Percentiles rank a stretch among this genome's conserved stretches.
Evolutionary conservation across 2,113 vertebrate genomes (phyloP).

Genomic region (Zapornia atra): DNA sequence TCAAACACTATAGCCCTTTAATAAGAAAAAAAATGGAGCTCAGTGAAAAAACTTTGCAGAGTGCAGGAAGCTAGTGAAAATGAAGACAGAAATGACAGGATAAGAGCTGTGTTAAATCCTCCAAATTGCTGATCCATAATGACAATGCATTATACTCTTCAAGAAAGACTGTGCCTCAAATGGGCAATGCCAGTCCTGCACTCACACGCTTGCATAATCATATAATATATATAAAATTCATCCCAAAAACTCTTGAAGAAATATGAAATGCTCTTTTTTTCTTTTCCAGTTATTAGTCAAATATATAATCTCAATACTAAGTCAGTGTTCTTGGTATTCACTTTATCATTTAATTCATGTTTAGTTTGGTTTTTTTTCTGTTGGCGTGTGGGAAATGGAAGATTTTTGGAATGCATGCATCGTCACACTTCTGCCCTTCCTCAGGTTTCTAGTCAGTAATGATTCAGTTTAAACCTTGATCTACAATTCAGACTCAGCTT

Average conservation of each 20-base stretch:
- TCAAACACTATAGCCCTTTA: neutral
- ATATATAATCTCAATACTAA: neutral
- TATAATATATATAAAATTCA: neutral
- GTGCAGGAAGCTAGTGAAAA: neutral
- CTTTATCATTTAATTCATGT: neutral
- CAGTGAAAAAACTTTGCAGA: neutral
- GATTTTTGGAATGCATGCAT: neutral
- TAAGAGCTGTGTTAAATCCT: neutral
- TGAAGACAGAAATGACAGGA: neutral
- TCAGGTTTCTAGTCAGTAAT: neutral
- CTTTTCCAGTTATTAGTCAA: neutral
- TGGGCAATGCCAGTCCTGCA: neutral
- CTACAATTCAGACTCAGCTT: neutral
- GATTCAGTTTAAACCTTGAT: neutral
- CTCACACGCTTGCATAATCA: neutral
- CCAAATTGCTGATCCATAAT: neutral
- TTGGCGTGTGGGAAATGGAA: neutral
- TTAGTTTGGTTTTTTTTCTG: neutral
- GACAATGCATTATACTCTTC: neutral
- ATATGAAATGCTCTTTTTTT: neutral
- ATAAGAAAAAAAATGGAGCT: neutral
- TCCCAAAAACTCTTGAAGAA: neutral
- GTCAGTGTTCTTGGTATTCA: neutral
- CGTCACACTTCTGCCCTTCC: neutral
- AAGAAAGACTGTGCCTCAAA: neutral